Evolutionary conservation across 2,888 invertebrate species (phyloP), one percentile per base, ranked within the genome.

Genomic region (Calliphora vomitoria): DNA sequence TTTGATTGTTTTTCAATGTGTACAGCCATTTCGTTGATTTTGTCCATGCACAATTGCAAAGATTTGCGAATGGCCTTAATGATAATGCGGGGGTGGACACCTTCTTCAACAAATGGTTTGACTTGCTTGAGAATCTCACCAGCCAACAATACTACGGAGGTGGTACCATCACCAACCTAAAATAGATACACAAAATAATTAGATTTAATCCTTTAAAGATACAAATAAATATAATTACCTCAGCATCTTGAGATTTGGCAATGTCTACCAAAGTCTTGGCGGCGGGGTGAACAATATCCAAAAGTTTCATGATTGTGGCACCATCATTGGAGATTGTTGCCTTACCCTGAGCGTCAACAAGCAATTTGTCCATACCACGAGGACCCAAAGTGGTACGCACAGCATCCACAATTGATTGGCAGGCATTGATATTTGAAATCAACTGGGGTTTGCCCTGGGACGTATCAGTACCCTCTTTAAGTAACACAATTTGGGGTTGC

Each of bases 291-390:
- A 99, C 96, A 91, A 99, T 97, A 92, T 99, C 99, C 90, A 99
- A 93, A n/a, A 99, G 95, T 94, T 99, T 99, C 96, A 99, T 96
- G 88, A 99, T 99, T 0, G 99, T 99, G 8, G 99, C 99, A 15
- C 99, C 99, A 94, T 99, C 99, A 93, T 99, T 99, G 1, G 99
- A 99, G 90, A 99, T 99, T 3, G 99, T 99, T 0, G 99, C 97
- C 93, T 97, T 98, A 83, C 98, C 98, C 89, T 95, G 95, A 88
- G 95, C 95, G 92, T 98, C 97, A 0, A 99, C 99, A 86, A 99
- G 98, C 75, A 99, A 95, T 94, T 99, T 99, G 94, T 99, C 99
- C 99, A 99, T 98, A 89, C 99, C 99, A 41, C 99, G 96, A 8
- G 99, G 99, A 64, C 99, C 99, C 60, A 99, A 95, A 0, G 99